Conservation (phyloP, 2,797 vertebrate species). For the Passerculus sandwichensis region DNA sequence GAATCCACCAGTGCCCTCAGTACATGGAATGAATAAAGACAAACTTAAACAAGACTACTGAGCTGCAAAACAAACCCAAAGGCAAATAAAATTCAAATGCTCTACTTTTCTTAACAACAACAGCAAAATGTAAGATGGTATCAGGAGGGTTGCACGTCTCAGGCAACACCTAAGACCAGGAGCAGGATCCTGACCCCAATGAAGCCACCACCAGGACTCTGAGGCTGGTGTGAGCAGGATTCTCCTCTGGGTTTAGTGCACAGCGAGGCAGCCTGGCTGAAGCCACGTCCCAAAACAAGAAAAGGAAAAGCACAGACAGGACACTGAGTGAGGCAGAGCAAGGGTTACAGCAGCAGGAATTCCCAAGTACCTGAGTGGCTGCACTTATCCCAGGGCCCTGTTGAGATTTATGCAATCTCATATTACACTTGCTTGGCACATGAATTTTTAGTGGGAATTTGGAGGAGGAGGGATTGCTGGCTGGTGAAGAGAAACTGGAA, state of each 20-base stretch:
- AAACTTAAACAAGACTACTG: neutral
- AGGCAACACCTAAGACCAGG: neutral
- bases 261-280: neutral
- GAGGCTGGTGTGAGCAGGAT: neutral
- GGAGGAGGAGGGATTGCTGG: constrained; percentile 21
- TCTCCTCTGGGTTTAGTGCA: neutral
- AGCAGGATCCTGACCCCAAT: neutral
- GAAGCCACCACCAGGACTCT: neutral
- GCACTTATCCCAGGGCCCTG: constrained; percentile 6
- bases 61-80: constrained; percentile 13
- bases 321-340: neutral
- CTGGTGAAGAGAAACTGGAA: constrained; percentile 28
- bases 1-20: neutral
- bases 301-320: neutral
- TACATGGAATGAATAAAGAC: neutral
- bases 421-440: constrained; percentile 14
- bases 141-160: neutral
- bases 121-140: neutral
- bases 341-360: constrained; percentile 3
- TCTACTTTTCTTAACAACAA: neutral
- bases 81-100: constrained; percentile 2
- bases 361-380: neutral
- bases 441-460: neutral
- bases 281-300: neutral
- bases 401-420: neutral